These are phyloP conservation scores for Naja naja DNA, from an alignment of 2,113 vertebrate genomes.

Conservation along the genomic window DNA sequence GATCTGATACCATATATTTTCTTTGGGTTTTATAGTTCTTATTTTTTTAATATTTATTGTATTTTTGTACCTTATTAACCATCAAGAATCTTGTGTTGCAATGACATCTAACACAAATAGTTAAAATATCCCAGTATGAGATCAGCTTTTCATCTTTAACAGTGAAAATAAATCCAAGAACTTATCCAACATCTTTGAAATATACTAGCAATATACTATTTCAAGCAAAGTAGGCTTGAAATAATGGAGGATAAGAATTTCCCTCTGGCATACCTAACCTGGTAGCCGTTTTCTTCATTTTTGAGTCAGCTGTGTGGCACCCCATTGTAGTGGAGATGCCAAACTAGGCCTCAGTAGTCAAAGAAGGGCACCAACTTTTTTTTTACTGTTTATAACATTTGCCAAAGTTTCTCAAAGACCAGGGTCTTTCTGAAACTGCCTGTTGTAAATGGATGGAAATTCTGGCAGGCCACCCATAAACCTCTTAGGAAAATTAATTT, in stretches of 20 bases:
- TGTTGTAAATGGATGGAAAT: slow-evolving; percentile 18
- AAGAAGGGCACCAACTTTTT: background rate
- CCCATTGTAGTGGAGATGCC: background rate
- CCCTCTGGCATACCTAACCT: background rate
- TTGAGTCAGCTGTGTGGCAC: background rate
- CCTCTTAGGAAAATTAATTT: slow-evolving; percentile 46
- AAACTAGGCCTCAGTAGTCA: background rate
- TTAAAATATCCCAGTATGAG: background rate
- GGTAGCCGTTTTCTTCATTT: background rate
- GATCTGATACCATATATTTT: background rate
- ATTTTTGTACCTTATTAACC: background rate
- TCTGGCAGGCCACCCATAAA: slow-evolving; percentile 16
- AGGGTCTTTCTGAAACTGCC: slow-evolving; percentile 17
- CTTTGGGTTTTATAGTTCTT: background rate
- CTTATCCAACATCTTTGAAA: background rate
- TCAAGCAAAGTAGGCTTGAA: background rate
- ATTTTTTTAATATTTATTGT: background rate
- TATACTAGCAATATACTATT: too few relatives aligned
- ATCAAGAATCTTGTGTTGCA: background rate
- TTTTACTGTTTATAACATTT: background rate
- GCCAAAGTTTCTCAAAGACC: background rate
- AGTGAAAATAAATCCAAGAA: background rate
- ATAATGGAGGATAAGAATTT: background rate
- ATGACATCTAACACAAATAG: background rate
- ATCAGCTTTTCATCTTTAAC: background rate